Evolutionary conservation across 2,113 vertebrate species (phyloP).

Genomic region (Silurus asotus): DNA sequence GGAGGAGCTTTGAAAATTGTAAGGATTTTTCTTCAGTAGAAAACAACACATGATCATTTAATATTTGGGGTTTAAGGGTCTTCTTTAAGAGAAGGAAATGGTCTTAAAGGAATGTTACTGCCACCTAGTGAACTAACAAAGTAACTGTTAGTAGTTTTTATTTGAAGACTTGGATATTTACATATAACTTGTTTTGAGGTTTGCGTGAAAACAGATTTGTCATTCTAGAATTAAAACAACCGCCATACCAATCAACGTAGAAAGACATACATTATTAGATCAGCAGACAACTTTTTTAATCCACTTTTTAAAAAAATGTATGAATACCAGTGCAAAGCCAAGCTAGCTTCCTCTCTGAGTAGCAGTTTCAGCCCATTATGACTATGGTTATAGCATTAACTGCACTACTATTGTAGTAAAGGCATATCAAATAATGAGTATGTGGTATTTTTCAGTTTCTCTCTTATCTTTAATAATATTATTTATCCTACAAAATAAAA

Average conservation of each 20-base stretch:
- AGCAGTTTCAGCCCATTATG: constrained; percentile 50
- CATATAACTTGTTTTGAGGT: neutral
- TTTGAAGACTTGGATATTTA: neutral
- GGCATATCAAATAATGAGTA: neutral
- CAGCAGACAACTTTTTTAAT: neutral
- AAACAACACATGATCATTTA: constrained; percentile 10
- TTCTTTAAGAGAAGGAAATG: neutral
- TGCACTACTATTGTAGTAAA: neutral
- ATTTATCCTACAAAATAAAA: constrained; percentile 70
- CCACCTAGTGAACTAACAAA: neutral
- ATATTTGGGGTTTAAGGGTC: neutral
- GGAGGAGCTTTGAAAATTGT: constrained; percentile 62
- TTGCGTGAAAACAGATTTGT: neutral
- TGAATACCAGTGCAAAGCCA: constrained; percentile 31
- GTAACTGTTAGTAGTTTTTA: neutral
- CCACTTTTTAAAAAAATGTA: neutral
- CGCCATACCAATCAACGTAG: neutral
- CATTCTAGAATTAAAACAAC: neutral
- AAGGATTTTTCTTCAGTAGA: constrained; percentile 7
- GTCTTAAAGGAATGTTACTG: neutral
- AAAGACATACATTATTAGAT: neutral
- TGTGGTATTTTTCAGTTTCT: neutral
- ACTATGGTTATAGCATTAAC: constrained; percentile 41
- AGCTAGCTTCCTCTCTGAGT: constrained; percentile 47
- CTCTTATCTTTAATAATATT: neutral